A percentile compares a stretch with the other conserved stretches of the same genome.
Conservation (phyloP, 2,797 vertebrate species). For the Bryconaethiops microstoma region DNA sequence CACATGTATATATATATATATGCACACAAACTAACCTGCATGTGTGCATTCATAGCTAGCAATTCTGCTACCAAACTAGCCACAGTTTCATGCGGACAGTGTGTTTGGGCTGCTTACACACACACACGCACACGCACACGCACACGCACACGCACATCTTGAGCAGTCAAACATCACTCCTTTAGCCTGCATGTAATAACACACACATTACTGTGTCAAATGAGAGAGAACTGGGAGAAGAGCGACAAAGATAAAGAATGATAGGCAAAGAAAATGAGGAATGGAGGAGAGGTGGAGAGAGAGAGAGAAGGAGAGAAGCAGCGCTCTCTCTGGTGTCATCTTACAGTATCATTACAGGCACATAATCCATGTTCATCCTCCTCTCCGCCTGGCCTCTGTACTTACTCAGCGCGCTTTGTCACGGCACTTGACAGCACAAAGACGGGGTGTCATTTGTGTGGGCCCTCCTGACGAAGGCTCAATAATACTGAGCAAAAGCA, state of each 20-base stretch:
- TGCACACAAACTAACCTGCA: constrained; percentile 50
- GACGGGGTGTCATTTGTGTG: constrained; percentile 49
- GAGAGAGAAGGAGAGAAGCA: constrained; percentile 37
- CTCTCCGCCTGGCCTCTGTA: constrained; percentile 45
- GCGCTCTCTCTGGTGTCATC: constrained; percentile 42
- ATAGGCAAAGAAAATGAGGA: constrained; percentile 24
- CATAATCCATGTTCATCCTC: constrained; percentile 52
- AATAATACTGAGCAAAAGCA: constrained; percentile 48
- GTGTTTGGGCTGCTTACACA: constrained; percentile 47
- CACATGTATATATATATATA: constrained; percentile 28
- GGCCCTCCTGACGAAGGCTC: constrained; percentile 48
- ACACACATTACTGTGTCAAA: constrained; percentile 65
- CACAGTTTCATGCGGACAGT: constrained; percentile 16
- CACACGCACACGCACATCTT: too few species aligned
- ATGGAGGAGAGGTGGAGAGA: not conserved
- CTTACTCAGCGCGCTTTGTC: constrained; percentile 51
- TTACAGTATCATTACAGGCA: constrained; percentile 56
- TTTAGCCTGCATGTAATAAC: constrained; percentile 66
- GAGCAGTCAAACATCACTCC: constrained; percentile 60
- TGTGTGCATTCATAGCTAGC: constrained; percentile 35
- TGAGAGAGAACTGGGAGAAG: constrained; percentile 50
- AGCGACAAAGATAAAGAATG: constrained; percentile 8
- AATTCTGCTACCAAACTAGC: constrained; percentile 18
- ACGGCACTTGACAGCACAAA: constrained; percentile 53
- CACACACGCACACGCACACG: constrained; percentile 26